phyloP scores from a whole-genome alignment of 2,797 vertebrate species.

The Malurus leucopterus region DNA sequence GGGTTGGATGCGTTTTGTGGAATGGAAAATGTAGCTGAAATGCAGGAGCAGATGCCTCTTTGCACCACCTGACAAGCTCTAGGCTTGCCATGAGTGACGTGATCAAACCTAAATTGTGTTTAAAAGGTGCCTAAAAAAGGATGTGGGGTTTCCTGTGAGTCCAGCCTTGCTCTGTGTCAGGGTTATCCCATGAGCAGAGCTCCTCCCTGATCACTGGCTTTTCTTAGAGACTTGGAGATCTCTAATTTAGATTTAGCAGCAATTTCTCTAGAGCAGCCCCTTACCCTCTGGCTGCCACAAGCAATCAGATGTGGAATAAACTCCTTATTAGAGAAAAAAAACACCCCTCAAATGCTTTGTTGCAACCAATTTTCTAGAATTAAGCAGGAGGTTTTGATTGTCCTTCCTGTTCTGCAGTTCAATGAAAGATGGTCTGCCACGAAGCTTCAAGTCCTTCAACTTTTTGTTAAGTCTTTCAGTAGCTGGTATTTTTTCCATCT shows the following conservation, averaged over 20 bases:
- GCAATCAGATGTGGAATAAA: not conserved
- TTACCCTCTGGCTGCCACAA: not conserved
- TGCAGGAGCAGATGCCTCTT: not conserved
- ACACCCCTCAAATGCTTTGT: not conserved
- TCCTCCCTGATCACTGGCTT: not conserved
- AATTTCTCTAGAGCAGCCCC: not conserved
- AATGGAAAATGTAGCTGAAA: not conserved
- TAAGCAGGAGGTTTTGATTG: not conserved
- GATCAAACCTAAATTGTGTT: not conserved
- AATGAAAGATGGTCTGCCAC: not conserved
- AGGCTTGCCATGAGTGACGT: not conserved
- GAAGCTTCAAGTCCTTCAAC: not conserved
- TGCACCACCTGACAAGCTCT: not conserved
- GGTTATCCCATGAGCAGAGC: fast-evolving
- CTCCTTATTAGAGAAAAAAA: not conserved
- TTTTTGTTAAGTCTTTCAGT: not conserved
- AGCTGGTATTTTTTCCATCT: not conserved
- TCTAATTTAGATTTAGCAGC: not conserved
- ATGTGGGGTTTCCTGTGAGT: not conserved
- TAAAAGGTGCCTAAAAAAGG: not conserved
- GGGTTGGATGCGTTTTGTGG: not conserved
- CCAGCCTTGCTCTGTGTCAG: fast-evolving
- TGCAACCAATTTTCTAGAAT: not conserved
- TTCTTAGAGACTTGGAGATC: not conserved
- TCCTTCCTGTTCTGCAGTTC: not conserved